Conservation (phyloP, 2,888 invertebrate species). For the Tortricodes alternella region DNA sequence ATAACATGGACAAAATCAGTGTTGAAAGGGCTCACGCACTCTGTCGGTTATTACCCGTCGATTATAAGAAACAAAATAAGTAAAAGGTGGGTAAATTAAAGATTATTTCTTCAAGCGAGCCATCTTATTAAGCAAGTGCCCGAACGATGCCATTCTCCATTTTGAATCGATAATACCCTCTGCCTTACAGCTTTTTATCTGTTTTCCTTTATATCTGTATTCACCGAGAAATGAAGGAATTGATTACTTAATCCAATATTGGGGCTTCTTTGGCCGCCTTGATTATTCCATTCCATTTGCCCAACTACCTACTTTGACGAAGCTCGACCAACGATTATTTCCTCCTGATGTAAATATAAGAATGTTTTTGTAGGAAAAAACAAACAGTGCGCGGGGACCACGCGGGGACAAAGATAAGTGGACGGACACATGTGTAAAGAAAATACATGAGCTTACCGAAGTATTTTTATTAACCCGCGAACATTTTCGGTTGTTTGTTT, state of each 20-base stretch:
- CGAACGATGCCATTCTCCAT: slow-evolving; percentile 21
- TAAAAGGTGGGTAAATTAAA: neutral
- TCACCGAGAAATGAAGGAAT: slow-evolving; percentile 45
- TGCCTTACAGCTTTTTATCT: slow-evolving; percentile 37
- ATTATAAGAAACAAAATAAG: too few relatives aligned
- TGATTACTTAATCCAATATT: slow-evolving; percentile 50
- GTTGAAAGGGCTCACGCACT: too few relatives aligned
- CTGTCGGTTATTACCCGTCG: too few relatives aligned
- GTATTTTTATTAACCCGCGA: neutral
- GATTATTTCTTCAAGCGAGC: neutral
- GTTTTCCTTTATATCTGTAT: slow-evolving; percentile 39
- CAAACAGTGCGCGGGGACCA: neutral
- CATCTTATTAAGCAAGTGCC: slow-evolving; percentile 15
- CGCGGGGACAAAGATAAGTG: neutral
- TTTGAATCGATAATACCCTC: slow-evolving; percentile 32
- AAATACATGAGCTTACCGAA: neutral
- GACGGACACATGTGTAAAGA: neutral
- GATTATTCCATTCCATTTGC: slow-evolving; percentile 42
- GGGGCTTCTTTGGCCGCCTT: slow-evolving; percentile 40
- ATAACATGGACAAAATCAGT: too few relatives aligned
- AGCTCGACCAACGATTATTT: slow-evolving; percentile 21
- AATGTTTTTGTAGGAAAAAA: slow-evolving; percentile 12
- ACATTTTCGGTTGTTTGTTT: too few relatives aligned
- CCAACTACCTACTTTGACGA: slow-evolving; percentile 25
- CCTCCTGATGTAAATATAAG: slow-evolving; percentile 17